Conservation (phyloP, 2,888 invertebrate species). For the Scaptomyza reducta region DNA sequence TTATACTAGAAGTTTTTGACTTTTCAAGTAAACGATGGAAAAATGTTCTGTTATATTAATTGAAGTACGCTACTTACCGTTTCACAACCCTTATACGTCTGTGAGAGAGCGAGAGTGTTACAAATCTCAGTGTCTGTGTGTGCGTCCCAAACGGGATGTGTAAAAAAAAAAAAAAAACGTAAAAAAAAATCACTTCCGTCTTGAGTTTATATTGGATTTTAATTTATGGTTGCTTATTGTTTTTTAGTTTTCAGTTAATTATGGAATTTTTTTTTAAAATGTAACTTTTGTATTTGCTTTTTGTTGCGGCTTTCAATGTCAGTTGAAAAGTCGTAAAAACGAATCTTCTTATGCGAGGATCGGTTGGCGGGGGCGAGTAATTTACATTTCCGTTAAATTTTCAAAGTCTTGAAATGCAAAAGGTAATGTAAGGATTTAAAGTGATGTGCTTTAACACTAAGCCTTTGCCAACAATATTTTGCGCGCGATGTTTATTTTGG, state of each 20-base stretch:
- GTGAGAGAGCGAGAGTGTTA: slow-evolving; percentile 38
- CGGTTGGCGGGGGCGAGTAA: slow-evolving; percentile 80
- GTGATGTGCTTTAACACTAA: neutral
- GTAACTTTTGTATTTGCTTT: slow-evolving; percentile 19
- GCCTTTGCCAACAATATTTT: slow-evolving; percentile 5
- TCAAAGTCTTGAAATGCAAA: slow-evolving; percentile 26
- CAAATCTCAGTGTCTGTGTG: slow-evolving; percentile 14
- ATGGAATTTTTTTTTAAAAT: slow-evolving; percentile 11
- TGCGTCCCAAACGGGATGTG: slow-evolving; percentile 62
- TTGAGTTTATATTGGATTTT: slow-evolving; percentile 35
- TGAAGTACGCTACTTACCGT: slow-evolving; percentile 44
- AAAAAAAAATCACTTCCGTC: slow-evolving; percentile 60
- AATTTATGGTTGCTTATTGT: slow-evolving; percentile 37
- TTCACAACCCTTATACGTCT: slow-evolving; percentile 45
- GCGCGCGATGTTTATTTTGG: slow-evolving; percentile 6
- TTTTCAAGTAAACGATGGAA: neutral
- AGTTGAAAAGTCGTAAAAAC: slow-evolving; percentile 1
- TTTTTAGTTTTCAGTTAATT: slow-evolving; percentile 20
- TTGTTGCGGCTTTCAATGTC: slow-evolving; percentile 8
- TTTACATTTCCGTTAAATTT: slow-evolving; percentile 82
- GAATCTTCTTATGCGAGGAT: too few species aligned
- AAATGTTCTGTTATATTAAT: slow-evolving; percentile 26
- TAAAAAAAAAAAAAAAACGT: slow-evolving; percentile 25
- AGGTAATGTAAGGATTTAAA: neutral
- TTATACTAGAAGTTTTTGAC: neutral